Conservation (phyloP, 2,113 vertebrate species). For the Tenrec ecaudatus region DNA sequence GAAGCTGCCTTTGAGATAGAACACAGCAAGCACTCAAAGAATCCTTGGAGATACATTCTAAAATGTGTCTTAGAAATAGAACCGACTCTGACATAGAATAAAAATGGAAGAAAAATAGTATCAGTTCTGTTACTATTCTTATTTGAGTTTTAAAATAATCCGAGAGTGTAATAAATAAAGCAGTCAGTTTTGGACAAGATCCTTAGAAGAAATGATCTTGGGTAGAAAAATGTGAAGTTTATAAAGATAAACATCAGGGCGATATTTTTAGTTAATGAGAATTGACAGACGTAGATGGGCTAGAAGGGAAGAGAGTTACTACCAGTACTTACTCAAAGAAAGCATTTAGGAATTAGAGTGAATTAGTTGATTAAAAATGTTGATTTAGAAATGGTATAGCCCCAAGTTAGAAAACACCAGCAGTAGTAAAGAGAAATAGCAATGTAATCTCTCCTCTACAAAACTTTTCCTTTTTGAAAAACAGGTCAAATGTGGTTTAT, state of each 20-base stretch:
- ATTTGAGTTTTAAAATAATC: conserved; percentile 41
- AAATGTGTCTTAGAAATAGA: not conserved
- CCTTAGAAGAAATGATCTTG: not conserved
- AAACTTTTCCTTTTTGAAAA: no score
- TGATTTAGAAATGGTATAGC: no score
- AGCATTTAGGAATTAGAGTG: conserved; percentile 34
- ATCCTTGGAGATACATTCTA: conserved; percentile 30
- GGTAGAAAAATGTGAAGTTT: conserved; percentile 27
- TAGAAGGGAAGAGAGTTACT: not conserved
- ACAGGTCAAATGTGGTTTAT: no score
- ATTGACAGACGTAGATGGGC: not conserved
- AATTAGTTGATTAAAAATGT: no score
- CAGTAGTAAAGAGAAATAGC: no score
- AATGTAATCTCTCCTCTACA: no score
- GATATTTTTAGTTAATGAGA: not conserved
- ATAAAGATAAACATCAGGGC: conserved; percentile 24
- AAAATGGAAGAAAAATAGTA: not conserved
- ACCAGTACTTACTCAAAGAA: not conserved
- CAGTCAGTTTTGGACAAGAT: conserved; percentile 23
- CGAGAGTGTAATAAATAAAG: conserved; percentile 29
- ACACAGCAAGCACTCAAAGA: not conserved
- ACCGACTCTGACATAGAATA: conserved; percentile 16
- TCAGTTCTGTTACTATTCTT: conserved; percentile 32
- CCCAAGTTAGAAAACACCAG: no score
- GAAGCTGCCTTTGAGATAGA: not conserved